Base-by-base conservation (phyloP, 2,888 invertebrate species). In the Hirtodrosophila duncani region DNA sequence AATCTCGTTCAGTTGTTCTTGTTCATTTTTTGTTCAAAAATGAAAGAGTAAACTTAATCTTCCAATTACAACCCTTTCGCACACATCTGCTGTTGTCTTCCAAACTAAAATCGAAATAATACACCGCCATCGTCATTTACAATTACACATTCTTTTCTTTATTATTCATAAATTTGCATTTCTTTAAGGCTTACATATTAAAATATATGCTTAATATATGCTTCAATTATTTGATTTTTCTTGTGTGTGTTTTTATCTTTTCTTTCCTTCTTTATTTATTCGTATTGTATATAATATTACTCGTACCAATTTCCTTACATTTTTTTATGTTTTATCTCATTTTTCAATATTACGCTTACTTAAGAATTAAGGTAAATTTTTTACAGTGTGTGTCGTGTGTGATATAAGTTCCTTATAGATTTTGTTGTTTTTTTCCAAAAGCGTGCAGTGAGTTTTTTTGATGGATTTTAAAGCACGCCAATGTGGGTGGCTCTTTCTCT, bases 171-270 rank as follows among this genome's bases (percentile, higher is more conserved):
- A 67, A 71, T 69, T 81, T 77, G 74, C 70, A 81, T 77, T 78
- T 72, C 70, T 81, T 81, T 81, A 77, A 81, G 78, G 75, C 75
- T 77, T 77, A 77, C 70, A 81, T 77, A 77, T 70, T 77, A 77
- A 77, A 77, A 77, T 77, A 77, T 81, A 77, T 52, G 81, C 75
- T 75, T 75, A 75, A 55, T 36, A 57, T 64, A 72, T 65, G 17
- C 59, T 42, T 79, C 75, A 61, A 67, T 72, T 57, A 61, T 79
- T 70, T 70, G 62, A 66, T 72, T 57, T 67, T 67, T 61, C 70
- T 58, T 58, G 61, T 67, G 16, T 38, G 56, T 61, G 42, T 42
- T 37, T 36, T 39, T 26, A 27, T 39, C 27, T 39, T 39, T 33
- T 11, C 29, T 39, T n/a, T n/a, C n/a, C n/a, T 50, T 24, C 30